phyloP scores from a whole-genome alignment of 2,797 vertebrate species.

The Phylloscopus collybita region DNA sequence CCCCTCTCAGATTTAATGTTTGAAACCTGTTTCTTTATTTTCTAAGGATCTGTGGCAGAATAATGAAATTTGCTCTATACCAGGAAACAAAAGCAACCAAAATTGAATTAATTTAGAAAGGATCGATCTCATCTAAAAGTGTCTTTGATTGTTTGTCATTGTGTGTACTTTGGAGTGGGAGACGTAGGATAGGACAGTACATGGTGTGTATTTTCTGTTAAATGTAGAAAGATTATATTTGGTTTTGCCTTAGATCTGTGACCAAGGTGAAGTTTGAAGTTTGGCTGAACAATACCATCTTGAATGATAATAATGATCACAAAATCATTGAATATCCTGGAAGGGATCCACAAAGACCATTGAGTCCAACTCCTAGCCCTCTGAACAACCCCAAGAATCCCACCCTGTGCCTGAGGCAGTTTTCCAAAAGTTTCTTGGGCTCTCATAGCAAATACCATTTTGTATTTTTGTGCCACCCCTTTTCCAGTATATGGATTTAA shows the following conservation, averaged over 20 bases:
- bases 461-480: background rate
- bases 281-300: background rate
- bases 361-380: background rate
- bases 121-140: accelerated
- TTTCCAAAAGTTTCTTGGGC: background rate
- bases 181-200: background rate
- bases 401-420: accelerated
- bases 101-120: background rate
- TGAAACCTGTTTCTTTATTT: background rate
- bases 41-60: background rate
- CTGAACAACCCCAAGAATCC: background rate
- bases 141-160: background rate
- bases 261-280: background rate
- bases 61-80: background rate
- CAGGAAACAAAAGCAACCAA: background rate
- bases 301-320: background rate
- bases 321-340: background rate
- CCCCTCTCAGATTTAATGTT: background rate
- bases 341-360: background rate
- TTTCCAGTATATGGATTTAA: background rate
- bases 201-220: background rate
- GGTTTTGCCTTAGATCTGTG: background rate
- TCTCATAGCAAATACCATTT: accelerated
- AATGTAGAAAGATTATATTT: background rate
- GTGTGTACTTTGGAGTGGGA: background rate